These are phyloP conservation scores for Austrolebias charrua DNA, from an alignment of 2,797 vertebrate species.

Conservation along the genomic window DNA sequence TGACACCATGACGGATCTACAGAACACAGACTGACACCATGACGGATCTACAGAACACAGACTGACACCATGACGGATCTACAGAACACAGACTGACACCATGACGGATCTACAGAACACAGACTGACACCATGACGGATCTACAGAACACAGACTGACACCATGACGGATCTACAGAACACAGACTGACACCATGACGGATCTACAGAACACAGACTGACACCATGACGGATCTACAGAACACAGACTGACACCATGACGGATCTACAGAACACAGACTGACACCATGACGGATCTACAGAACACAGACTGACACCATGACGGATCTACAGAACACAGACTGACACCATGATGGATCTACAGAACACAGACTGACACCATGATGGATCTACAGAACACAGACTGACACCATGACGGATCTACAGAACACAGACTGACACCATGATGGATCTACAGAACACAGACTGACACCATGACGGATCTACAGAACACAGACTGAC, in stretches of 20 bases:
- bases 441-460: conserved; percentile 41
- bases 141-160: conserved; percentile 39
- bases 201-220: conserved; percentile 44
- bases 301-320: neutral
- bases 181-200: neutral
- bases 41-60: conserved; percentile 40
- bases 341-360: conserved; percentile 17
- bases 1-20: conserved; percentile 42
- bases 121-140: neutral
- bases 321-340: conserved; percentile 41
- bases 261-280: conserved; percentile 43
- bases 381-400: conserved; percentile 40
- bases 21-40: neutral
- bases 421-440: conserved; percentile 39
- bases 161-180: conserved; percentile 41
- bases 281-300: conserved; percentile 42
- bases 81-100: conserved; percentile 35
- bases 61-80: conserved; percentile 10
- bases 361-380: conserved; percentile 30
- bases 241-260: neutral
- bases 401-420: neutral
- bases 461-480: neutral
- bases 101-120: conserved; percentile 39
- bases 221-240: conserved; percentile 42
- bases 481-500: conserved; percentile 40